Conservation (phyloP, 1,140 invertebrate genomes). For the Drosophila parvula region DNA sequence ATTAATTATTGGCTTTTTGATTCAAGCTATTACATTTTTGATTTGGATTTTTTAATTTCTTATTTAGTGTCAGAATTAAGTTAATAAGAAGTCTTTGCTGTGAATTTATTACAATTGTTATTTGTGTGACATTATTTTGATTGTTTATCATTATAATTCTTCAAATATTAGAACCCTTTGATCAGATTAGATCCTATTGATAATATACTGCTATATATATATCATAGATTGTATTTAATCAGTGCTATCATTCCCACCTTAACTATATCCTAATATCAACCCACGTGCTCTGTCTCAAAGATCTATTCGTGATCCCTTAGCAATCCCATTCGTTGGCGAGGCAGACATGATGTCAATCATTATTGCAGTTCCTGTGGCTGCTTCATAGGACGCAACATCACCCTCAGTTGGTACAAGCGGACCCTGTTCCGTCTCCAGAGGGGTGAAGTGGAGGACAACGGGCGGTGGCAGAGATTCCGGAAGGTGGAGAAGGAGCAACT, state of each 20-base stretch:
- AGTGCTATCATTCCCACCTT: neutral
- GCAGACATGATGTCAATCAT: conserved; percentile 75
- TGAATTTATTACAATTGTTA: neutral
- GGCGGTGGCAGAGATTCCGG: conserved; percentile 63
- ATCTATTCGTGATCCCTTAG: conserved; percentile 22
- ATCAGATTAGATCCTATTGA: neutral
- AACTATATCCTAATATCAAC: neutral
- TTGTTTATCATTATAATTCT: neutral
- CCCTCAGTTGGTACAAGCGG: conserved; percentile 77
- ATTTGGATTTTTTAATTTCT: too few species aligned
- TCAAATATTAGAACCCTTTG: neutral
- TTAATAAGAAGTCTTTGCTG: too few species aligned
- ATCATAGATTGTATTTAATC: neutral
- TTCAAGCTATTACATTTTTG: too few species aligned
- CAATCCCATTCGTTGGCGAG: conserved; percentile 70
- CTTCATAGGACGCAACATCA: conserved; percentile 76
- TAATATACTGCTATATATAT: too few species aligned
- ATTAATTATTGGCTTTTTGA: neutral
- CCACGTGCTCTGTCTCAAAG: neutral
- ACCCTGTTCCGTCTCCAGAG: conserved; percentile 72
- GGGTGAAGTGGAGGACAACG: conserved; percentile 68
- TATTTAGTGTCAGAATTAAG: neutral
- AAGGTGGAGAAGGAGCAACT: conserved; percentile 71
- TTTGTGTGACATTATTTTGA: neutral
- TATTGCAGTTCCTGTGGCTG: conserved; percentile 78